Percentiles rank a stretch among this genome's conserved stretches.
Evolutionary conservation across 2,113 vertebrate species (phyloP).

Genomic region (Danionella cerebrum): DNA sequence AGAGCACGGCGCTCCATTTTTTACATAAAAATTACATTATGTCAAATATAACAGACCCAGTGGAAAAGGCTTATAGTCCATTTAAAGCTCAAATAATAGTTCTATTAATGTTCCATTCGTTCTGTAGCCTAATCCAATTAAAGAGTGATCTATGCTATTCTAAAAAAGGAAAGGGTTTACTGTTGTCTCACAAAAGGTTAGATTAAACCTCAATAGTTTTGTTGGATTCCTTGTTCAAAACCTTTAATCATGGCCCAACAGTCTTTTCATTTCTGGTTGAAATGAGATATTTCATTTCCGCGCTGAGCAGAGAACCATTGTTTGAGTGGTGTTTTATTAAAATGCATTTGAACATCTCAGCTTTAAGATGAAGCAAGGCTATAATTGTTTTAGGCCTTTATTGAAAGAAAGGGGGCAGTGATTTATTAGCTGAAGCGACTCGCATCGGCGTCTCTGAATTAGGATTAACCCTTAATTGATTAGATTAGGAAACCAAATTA

Average conservation of each 20-base stretch:
- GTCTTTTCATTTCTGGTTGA: not conserved
- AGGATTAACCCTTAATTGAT: slow-evolving; percentile 29
- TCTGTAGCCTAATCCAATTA: too few species aligned
- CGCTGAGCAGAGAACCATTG: not conserved
- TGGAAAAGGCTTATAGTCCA: too few species aligned
- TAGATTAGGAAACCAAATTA: not conserved
- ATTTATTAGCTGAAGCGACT: slow-evolving; percentile 1
- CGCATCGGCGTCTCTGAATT: slow-evolving; percentile 7
- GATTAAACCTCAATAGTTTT: not conserved
- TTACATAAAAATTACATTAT: too few species aligned
- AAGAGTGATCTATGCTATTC: not conserved
- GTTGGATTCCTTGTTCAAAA: not conserved
- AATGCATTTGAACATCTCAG: not conserved
- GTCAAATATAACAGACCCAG: too few species aligned
- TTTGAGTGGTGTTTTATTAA: not conserved
- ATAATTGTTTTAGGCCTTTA: not conserved
- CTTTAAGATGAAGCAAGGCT: not conserved
- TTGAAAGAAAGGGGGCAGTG: not conserved
- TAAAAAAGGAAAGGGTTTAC: not conserved
- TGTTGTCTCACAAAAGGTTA: not conserved
- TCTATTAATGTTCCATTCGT: too few species aligned
- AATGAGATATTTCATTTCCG: slow-evolving; percentile 14
- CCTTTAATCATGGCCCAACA: slow-evolving; percentile 3
- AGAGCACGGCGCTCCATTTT: too few species aligned
- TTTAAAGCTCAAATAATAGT: too few species aligned